Evolutionary conservation across 2,888 invertebrate genomes (phyloP), one percentile per base, ranked within the genome.

Genomic region (Rhamnusium bicolor): DNA sequence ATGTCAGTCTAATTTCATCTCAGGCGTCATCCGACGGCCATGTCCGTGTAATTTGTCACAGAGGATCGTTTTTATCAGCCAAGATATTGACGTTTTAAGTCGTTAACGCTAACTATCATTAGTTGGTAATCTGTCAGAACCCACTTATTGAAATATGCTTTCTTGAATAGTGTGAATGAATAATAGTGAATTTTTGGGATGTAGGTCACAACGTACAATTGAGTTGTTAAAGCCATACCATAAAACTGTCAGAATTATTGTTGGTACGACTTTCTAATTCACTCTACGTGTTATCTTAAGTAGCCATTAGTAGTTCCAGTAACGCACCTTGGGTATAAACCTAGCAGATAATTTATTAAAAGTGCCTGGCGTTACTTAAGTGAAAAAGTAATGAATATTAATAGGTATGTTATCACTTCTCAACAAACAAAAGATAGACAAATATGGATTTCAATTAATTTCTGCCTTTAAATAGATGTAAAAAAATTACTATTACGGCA

Each of bases 221-320:
- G 73, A 76, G 65, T 66, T 67, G 78, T 78, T 72, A 71, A 56
- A 69, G 72, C 72, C 47, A 58, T 72, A 74, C 75, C 77, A 76
- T 78, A 79, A 79, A 79, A 73, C 72, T 79, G 77, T 76, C 76
- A 73, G 73, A 65, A 74, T 66, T 66, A 40, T 70, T 72, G 32
- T 51, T 19, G 1, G 40, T 46, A 10, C 3, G 21, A 67, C 67
- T 67, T 67, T 67, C 67, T 56, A 67, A 67, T 67, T 51, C 47
- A 32, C 47, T 46, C 54, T 67, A 40, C 24, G 12, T 51, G 40
- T 54, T 67, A 56, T 67, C 56, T 67, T 54, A 16, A 54, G 40
- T 40, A 56, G 67, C 56, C 56, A 46, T 56, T 56, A 40, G 51
- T 10, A 21, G 27, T 53, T 53, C 32, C 56, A n/a, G 56, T 24